A percentile compares a stretch with the other conserved stretches of the same genome.
Conservation (phyloP, 2,888 invertebrate genomes). For the Tryphoninae sp. region DNA sequence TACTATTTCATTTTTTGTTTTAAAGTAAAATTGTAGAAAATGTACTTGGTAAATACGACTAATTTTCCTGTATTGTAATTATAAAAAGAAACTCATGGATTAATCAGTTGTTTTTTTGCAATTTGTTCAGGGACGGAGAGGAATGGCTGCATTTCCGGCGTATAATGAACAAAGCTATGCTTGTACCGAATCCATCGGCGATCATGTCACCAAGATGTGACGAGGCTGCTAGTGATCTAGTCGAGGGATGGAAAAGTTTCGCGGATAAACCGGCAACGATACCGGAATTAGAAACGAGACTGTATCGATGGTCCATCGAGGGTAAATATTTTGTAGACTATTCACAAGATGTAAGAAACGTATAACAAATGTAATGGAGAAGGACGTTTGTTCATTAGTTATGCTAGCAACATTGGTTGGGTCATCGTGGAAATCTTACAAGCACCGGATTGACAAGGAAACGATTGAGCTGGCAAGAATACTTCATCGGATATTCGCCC, state of each 20-base stretch:
- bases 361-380: no score
- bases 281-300: constrained; percentile 85
- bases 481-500: constrained; percentile 89
- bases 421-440: constrained; percentile 68
- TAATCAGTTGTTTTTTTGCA: background rate
- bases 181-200: constrained; percentile 84
- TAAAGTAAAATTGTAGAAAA: no score
- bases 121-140: constrained; percentile 85
- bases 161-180: constrained; percentile 88
- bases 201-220: constrained; percentile 85
- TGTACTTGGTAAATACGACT: no score
- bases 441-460: constrained; percentile 63
- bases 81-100: background rate
- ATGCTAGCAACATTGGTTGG: constrained; percentile 81
- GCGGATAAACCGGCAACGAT: constrained; percentile 76
- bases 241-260: constrained; percentile 82
- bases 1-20: no score
- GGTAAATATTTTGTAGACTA: constrained; percentile 81
- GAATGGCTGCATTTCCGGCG: constrained; percentile 90
- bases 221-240: constrained; percentile 83
- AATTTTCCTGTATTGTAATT: no score
- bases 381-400: constrained; percentile 66
- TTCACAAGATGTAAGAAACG: background rate
- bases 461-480: constrained; percentile 83
- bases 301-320: constrained; percentile 91